Percentiles rank a stretch among this genome's conserved stretches.
Conservation (phyloP, 2,113 vertebrate genomes). For the Hippolais icterina region DNA sequence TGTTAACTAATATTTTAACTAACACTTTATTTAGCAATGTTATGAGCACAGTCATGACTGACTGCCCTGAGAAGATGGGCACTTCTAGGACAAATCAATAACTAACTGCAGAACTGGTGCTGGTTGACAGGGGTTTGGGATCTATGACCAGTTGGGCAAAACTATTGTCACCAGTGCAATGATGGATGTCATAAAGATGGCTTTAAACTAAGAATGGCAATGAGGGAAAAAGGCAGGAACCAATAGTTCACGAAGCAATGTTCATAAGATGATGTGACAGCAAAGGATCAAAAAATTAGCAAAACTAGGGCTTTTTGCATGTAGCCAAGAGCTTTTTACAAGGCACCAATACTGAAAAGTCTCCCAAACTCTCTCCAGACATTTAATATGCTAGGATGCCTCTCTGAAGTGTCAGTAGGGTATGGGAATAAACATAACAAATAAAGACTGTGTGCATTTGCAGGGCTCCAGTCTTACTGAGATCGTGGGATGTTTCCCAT, state of each 20-base stretch:
- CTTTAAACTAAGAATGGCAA: neutral
- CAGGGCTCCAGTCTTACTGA: neutral
- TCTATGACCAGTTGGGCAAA: neutral
- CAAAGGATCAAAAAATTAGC: neutral
- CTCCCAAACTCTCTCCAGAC: neutral
- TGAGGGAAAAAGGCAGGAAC: neutral
- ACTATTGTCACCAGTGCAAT: neutral
- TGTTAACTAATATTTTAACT: neutral
- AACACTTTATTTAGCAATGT: neutral
- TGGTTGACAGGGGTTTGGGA: neutral
- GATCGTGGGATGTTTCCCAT: neutral
- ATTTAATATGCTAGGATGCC: neutral
- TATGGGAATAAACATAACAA: neutral
- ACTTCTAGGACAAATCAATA: neutral
- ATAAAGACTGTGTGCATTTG: neutral
- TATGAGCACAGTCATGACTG: neutral
- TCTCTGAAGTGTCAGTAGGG: neutral
- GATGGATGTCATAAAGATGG: neutral
- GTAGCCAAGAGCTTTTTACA: too few relatives aligned
- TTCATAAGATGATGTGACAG: fast-evolving
- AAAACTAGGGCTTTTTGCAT: neutral
- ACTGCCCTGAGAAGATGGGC: neutral
- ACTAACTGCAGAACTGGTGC: neutral
- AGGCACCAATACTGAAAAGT: too few relatives aligned
- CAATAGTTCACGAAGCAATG: neutral